phyloP scores from a whole-genome alignment of 2,888 invertebrate genomes.

The Aporophyla lueneburgensis region DNA sequence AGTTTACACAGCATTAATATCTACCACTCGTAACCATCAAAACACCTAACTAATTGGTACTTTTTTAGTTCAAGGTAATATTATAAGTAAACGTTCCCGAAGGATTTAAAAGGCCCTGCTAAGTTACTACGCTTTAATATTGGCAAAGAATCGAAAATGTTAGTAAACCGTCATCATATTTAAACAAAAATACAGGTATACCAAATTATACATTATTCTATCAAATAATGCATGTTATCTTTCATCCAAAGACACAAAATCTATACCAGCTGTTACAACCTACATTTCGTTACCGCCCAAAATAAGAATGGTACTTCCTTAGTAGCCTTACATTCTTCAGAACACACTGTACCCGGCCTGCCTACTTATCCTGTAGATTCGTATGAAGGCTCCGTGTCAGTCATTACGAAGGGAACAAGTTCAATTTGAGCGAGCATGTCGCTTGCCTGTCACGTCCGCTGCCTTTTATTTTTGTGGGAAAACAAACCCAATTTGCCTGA shows the following conservation, averaged over 20 bases:
- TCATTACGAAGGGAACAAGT: constrained; percentile 61
- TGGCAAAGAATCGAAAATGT: background rate
- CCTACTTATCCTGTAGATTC: constrained; percentile 58
- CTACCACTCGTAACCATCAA: background rate
- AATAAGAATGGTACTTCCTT: constrained; percentile 13
- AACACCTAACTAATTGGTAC: background rate
- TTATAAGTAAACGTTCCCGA: background rate
- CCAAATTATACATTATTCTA: background rate
- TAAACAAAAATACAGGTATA: background rate
- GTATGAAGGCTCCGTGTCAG: constrained; percentile 60
- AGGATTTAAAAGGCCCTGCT: background rate
- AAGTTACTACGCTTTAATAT: background rate
- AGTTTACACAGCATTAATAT: background rate
- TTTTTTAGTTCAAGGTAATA: background rate
- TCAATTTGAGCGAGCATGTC: constrained; percentile 60
- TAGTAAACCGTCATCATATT: background rate
- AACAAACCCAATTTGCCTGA: constrained; percentile 59
- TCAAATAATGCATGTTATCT: background rate
- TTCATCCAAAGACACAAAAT: background rate
- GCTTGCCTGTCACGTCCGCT: constrained; percentile 55
- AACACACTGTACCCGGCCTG: background rate
- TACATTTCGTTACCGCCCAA: background rate
- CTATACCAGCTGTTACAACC: background rate
- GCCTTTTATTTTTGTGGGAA: constrained; percentile 59
- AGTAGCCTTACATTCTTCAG: background rate